These are phyloP conservation scores for Bombylius major DNA, from an alignment of 2,888 invertebrate genomes.

Conservation along the genomic window DNA sequence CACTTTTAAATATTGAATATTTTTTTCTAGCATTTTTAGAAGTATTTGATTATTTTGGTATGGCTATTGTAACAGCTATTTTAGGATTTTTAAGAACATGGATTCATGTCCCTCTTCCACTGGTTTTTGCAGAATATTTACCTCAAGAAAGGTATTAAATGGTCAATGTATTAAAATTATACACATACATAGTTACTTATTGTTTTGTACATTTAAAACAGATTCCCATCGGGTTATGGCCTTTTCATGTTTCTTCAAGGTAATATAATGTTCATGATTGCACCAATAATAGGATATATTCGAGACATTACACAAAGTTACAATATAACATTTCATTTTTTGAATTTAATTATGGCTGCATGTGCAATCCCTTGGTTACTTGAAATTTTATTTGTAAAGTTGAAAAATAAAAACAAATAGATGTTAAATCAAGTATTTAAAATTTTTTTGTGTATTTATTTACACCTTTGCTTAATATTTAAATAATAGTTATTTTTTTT, in stretches of 20 bases:
- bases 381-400: slow-evolving; percentile 34
- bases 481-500: too few species aligned
- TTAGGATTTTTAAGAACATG: slow-evolving; percentile 59
- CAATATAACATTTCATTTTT: slow-evolving; percentile 50
- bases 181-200: too few species aligned
- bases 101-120: slow-evolving; percentile 55
- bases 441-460: neutral
- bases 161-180: neutral
- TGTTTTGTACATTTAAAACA: slow-evolving; percentile 7
- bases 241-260: slow-evolving; percentile 61
- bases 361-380: slow-evolving; percentile 57
- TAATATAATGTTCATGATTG: slow-evolving; percentile 50
- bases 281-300: slow-evolving; percentile 53
- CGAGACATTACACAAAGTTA: slow-evolving; percentile 51
- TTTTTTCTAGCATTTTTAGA: slow-evolving; percentile 39
- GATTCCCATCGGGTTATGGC: slow-evolving; percentile 60
- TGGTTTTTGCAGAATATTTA: slow-evolving; percentile 55
- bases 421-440: neutral
- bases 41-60: slow-evolving; percentile 41
- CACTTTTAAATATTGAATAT: neutral
- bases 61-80: slow-evolving; percentile 44
- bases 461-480: neutral
- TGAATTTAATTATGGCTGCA: slow-evolving; percentile 50
- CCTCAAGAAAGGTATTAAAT: slow-evolving; percentile 41
- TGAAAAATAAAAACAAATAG: neutral